Evolutionary conservation across 2,888 invertebrate species (phyloP), one percentile per base, ranked within the genome.

Genomic region (Dilophus febrilis): DNA sequence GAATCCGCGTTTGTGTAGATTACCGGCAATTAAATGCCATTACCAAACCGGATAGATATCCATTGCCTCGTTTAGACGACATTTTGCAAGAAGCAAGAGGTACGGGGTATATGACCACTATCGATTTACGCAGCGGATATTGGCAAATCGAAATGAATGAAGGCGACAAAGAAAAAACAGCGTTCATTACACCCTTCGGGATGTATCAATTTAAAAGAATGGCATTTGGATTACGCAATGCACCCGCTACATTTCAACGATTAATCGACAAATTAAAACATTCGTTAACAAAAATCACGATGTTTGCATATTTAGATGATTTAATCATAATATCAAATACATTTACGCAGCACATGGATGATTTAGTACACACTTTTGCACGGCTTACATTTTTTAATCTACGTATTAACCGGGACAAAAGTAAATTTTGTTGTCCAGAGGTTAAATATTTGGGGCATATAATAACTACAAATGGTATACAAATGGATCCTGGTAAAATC

Each of bases 41-140:
- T 12, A 55, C 53, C 1, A 45, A 38, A 27, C 46, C 50, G 3
- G 53, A 55, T 40, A 42, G 44, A 3, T 61, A 59, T 32, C 57
- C 57, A 2, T 39, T 60, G 11, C 62, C 62, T 2, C 44, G 56
- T 10, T 57, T 61, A 19, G 61, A 62, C 37, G 59, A 6, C 55
- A n/a, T n/a, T n/a, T n/a, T n/a, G n/a, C n/a, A 58, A 33, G 48
- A 44, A 1, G 51, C 56, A 1, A 53, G 51, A 40, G 44, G 42
- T 7, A 45, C 48, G 3, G 44, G 47, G 19, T 46, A 45, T 11
- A 55, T 58, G 53, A 48, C 52, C 7, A 55, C 55, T 1, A 38
- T 61, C 3, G 57, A 59, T 38, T 45, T 61, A 2, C 47, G 48
- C 18, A 41, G 51, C n/a, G 58, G 59, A 1, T 61, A 59, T 42